A percentile compares a stretch with the other conserved stretches of the same genome.
phyloP scores from a whole-genome alignment of 2,888 invertebrate genomes.

The Cremastinae sp. region DNA sequence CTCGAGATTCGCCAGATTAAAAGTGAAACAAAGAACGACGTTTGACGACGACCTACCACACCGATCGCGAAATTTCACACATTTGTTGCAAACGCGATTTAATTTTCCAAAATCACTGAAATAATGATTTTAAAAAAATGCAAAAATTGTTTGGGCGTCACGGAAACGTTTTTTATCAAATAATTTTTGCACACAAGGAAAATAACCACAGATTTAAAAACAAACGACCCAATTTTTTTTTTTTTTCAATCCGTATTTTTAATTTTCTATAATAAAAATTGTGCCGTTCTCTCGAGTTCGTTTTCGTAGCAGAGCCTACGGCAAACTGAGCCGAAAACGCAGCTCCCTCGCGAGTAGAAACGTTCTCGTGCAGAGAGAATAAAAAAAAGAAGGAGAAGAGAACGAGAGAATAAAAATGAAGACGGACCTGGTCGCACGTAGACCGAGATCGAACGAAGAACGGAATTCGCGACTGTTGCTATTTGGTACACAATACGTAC shows the following conservation, averaged over 20 bases:
- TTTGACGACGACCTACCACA: background rate
- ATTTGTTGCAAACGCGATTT: no score
- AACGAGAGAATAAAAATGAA: constrained; percentile 44
- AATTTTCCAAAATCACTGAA: no score
- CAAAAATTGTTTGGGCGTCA: no score
- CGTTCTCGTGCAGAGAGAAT: constrained; percentile 34
- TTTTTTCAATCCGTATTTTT: background rate
- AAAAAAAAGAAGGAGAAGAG: constrained; percentile 26
- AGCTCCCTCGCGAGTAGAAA: constrained; percentile 19
- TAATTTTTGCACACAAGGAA: no score
- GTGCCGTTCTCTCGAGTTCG: constrained; percentile 26
- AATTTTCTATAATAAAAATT: background rate
- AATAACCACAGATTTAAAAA: no score
- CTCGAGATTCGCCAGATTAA: constrained; percentile 42
- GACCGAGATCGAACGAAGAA: background rate
- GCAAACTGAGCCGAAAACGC: constrained; percentile 63
- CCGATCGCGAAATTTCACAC: no score
- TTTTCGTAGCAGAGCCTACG: constrained; percentile 62
- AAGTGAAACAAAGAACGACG: background rate
- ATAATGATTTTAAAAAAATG: no score
- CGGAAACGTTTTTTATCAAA: no score
- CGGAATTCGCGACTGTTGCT: background rate
- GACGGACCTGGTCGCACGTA: constrained; percentile 11
- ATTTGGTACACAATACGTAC: no score
- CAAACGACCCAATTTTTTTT: background rate